A percentile compares a stretch with the other conserved stretches of the same genome.
Evolutionary conservation across 1,140 invertebrate species (phyloP).

Genomic region (Dendroctonus ponderosae): DNA sequence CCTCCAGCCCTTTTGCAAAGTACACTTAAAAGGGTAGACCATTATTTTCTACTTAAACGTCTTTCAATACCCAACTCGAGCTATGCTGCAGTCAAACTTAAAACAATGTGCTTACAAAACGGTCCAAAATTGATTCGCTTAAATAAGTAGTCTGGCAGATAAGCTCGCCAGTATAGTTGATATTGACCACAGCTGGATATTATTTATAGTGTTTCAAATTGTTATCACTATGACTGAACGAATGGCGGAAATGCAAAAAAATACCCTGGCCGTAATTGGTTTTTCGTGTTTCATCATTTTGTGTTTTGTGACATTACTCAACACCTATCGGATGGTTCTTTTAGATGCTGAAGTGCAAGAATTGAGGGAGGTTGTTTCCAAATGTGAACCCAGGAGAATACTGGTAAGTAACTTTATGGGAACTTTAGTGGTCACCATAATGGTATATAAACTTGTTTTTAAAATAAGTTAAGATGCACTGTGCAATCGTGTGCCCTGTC

Average conservation of each 20-base stretch:
- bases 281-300: conserved; percentile 8
- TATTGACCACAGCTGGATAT: conserved; percentile 5
- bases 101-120: conserved; percentile 18
- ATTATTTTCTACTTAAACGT: too few species aligned
- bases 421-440: too few species aligned
- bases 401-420: too few species aligned
- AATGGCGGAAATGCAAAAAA: conserved; percentile 11
- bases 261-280: background rate
- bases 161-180: conserved; percentile 12
- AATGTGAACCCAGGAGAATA: background rate
- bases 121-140: conserved; percentile 21
- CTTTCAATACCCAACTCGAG: too few species aligned
- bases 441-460: too few species aligned
- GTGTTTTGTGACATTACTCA: conserved; percentile 5
- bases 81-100: background rate
- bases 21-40: too few species aligned
- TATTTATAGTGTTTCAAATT: background rate
- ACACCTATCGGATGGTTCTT: background rate
- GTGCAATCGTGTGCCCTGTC: too few species aligned
- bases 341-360: conserved; percentile 7
- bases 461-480: too few species aligned
- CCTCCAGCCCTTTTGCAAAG: too few species aligned
- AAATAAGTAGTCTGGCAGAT: conserved; percentile 19
- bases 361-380: background rate
- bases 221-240: conserved; percentile 3